These are phyloP conservation scores for Xenentodon cancila DNA, from an alignment of 2,797 vertebrate species.

Conservation along the genomic window DNA sequence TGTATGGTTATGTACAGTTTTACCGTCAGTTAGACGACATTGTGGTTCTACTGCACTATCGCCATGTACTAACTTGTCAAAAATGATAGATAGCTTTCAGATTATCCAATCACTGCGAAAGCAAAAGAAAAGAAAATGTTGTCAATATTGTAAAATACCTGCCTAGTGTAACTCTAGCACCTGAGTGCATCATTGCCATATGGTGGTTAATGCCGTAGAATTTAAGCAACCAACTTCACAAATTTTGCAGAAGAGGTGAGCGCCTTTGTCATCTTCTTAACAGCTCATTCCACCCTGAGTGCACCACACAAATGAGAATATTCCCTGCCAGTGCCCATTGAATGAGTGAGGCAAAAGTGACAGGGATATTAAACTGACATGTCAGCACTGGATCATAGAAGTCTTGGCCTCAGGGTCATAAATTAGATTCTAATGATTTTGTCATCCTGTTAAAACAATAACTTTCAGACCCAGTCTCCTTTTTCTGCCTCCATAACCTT, in stretches of 20 bases:
- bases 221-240: slow-evolving; percentile 34
- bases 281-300: slow-evolving; percentile 50
- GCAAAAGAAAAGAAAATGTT: neutral
- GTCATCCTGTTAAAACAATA: slow-evolving; percentile 87
- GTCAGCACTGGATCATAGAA: slow-evolving; percentile 73
- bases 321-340: slow-evolving; percentile 64
- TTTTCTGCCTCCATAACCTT: slow-evolving; percentile 73
- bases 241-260: slow-evolving; percentile 28
- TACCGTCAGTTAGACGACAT: too few relatives aligned
- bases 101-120: neutral
- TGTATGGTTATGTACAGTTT: too few relatives aligned
- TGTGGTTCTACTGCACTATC: too few relatives aligned
- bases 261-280: slow-evolving; percentile 34
- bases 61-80: too few relatives aligned
- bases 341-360: slow-evolving; percentile 64
- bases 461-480: slow-evolving; percentile 80
- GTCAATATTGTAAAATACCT: neutral
- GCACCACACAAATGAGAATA: slow-evolving; percentile 58
- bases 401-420: slow-evolving; percentile 81
- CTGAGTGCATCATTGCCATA: slow-evolving; percentile 30
- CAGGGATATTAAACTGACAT: slow-evolving; percentile 70
- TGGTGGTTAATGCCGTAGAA: slow-evolving; percentile 22
- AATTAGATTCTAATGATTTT: slow-evolving; percentile 91
- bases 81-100: too few relatives aligned
- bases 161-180: slow-evolving; percentile 7